phyloP scores from a whole-genome alignment of 2,888 invertebrate species.

The Conistra vaccinii region DNA sequence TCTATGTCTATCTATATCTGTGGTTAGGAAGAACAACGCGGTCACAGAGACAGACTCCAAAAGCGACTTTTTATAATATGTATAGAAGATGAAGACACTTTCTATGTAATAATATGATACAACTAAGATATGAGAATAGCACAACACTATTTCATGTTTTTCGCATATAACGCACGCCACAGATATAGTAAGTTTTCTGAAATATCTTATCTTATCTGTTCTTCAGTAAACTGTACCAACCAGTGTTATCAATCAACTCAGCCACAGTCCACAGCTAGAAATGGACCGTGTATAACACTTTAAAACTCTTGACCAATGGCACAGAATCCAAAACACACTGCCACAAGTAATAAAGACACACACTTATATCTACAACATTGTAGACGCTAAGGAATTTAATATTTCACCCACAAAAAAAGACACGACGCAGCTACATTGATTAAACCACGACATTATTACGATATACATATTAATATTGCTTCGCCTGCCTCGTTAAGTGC shows the following conservation, averaged over 20 bases:
- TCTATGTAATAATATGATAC: too few species aligned
- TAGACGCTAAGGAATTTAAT: conserved; percentile 48
- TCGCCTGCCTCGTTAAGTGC: background rate
- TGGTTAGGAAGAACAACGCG: too few species aligned
- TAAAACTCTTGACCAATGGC: background rate
- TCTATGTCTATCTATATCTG: too few species aligned
- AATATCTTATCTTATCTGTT: background rate
- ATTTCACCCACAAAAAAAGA: conserved; percentile 29
- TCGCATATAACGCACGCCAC: too few species aligned
- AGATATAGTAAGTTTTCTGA: too few species aligned
- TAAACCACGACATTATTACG: conserved; percentile 38
- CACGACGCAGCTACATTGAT: conserved; percentile 25
- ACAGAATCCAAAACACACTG: background rate
- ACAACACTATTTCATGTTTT: too few species aligned
- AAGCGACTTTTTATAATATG: too few species aligned
- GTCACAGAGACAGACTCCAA: too few species aligned
- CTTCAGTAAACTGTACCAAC: background rate
- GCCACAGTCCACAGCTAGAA: background rate
- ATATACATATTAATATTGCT: conserved; percentile 47
- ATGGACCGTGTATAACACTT: background rate
- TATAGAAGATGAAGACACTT: too few species aligned
- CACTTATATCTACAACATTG: background rate
- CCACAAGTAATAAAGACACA: background rate
- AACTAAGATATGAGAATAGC: too few species aligned
- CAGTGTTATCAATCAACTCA: background rate